A percentile compares a stretch with the other conserved stretches of the same genome.
Evolutionary conservation across 2,113 vertebrate genomes (phyloP).

Genomic region (Oreochromis spilurus): DNA sequence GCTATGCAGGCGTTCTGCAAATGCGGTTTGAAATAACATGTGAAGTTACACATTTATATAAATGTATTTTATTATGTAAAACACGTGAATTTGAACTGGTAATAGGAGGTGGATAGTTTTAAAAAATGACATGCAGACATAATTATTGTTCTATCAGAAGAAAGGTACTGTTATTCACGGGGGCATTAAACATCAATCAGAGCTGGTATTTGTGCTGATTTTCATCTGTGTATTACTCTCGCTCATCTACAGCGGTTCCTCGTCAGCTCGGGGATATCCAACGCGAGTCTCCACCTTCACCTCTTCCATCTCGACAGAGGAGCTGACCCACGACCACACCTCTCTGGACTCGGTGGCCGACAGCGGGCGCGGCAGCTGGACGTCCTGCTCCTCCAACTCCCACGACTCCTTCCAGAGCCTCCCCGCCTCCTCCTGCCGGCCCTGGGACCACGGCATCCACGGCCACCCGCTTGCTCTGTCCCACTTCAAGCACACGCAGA

Average conservation of each 20-base stretch:
- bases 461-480: slow-evolving; percentile 72
- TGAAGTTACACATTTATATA: neutral
- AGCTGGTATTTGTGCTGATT: neutral
- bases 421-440: slow-evolving; percentile 76
- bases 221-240: neutral
- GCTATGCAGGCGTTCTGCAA: neutral
- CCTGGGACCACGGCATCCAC: slow-evolving; percentile 73
- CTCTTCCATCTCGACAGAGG: slow-evolving; percentile 82
- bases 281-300: slow-evolving; percentile 74
- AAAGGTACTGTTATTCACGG: neutral
- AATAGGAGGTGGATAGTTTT: neutral
- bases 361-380: slow-evolving; percentile 96
- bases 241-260: slow-evolving; percentile 27
- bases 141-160: too few relatives aligned
- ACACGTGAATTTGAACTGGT: neutral
- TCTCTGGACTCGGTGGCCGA: slow-evolving; percentile 79
- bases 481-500: slow-evolving; percentile 76
- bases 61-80: neutral
- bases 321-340: slow-evolving; percentile 84
- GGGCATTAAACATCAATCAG: neutral
- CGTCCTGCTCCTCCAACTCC: slow-evolving; percentile 92
- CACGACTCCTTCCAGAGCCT: slow-evolving; percentile 94
- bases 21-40: neutral
- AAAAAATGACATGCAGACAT: too few relatives aligned
- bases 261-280: slow-evolving; percentile 60